Base-by-base conservation (phyloP, 2,797 vertebrate species). In the Varecia variegata region DNA sequence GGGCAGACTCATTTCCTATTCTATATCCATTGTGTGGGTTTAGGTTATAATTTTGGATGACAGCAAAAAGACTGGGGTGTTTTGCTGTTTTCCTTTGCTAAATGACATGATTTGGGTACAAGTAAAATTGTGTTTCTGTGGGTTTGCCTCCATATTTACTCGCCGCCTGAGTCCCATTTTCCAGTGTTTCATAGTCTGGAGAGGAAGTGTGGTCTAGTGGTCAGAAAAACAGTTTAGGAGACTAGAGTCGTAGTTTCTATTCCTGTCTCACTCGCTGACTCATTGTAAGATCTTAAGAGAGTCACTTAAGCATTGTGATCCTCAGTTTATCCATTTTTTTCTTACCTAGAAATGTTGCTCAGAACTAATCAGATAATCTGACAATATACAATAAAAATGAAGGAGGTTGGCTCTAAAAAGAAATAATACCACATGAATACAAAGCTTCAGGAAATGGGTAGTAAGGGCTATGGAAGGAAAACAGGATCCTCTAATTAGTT, bases 131-230 rank as follows among this genome's bases (percentile, higher is more conserved):
- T 98, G 98, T 97, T 97, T 97, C 96, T 97, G 97, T 93, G 97
- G 97, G 83, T 95, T 97, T 4, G 4, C 90, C 97, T 97, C 97
- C 96, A 86, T 90, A 97, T 94, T 97, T 97, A 96, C 79, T 96
- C 86, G 74, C 77, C n/a, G 95, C 96, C 96, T 97, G 91, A 97
- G 77, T 96, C 95, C 79, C 85, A 96, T 97, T 97, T 97, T 97
- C 97, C 98, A 97, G 70, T 97, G 97, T 93, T 96, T 97, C 98
- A 98, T 94, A 93, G 97, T 97, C 97, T 98, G 79, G 96, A 96
- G 96, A 97, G 98, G 98, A 97, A 98, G 97, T 97, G 90, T 94
- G 97, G 97, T 97, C 97, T 95, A 91, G 94, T 97, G 97, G 98
- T 97, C 97, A 97, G 95, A 88, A 95, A 96, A 97, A 83, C 94